These are phyloP conservation scores for Morone chrysops DNA, from an alignment of 2,113 vertebrate genomes.

Conservation along the genomic window DNA sequence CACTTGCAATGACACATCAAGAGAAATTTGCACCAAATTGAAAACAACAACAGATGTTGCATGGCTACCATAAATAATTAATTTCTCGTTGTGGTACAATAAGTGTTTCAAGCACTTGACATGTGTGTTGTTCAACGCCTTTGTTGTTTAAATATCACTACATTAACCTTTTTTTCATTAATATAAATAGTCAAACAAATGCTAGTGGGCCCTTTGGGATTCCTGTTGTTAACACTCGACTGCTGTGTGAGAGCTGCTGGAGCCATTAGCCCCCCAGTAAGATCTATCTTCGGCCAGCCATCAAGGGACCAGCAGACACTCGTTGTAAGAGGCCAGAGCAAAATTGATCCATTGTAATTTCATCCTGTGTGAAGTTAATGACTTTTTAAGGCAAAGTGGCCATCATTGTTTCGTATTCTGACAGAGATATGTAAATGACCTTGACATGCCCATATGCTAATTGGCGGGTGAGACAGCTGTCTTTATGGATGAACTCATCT, in stretches of 20 bases:
- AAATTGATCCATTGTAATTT: constrained; percentile 71
- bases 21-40: neutral
- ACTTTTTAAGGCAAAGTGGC: constrained; percentile 70
- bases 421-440: constrained; percentile 69
- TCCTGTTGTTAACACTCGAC: constrained; percentile 57
- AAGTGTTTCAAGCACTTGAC: constrained; percentile 31
- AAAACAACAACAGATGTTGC: neutral
- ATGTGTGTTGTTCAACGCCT: constrained; percentile 1
- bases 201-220: constrained; percentile 43
- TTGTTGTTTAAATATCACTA: constrained; percentile 55
- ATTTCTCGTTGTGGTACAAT: neutral
- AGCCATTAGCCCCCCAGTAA: constrained; percentile 75
- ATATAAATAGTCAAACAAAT: constrained; percentile 62
- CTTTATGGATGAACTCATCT: constrained; percentile 44
- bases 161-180: constrained; percentile 64
- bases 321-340: constrained; percentile 65
- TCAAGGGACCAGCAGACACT: constrained; percentile 60
- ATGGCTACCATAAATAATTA: neutral
- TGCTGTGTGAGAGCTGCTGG: constrained; percentile 49
- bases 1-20: neutral
- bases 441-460: constrained; percentile 51
- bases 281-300: constrained; percentile 64
- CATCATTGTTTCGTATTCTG: constrained; percentile 56
- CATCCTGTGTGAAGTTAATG: constrained; percentile 69
- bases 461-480: constrained; percentile 36